These are phyloP conservation scores for Ranitomeya imitator DNA, from an alignment of 2,113 vertebrate species.

Conservation along the genomic window DNA sequence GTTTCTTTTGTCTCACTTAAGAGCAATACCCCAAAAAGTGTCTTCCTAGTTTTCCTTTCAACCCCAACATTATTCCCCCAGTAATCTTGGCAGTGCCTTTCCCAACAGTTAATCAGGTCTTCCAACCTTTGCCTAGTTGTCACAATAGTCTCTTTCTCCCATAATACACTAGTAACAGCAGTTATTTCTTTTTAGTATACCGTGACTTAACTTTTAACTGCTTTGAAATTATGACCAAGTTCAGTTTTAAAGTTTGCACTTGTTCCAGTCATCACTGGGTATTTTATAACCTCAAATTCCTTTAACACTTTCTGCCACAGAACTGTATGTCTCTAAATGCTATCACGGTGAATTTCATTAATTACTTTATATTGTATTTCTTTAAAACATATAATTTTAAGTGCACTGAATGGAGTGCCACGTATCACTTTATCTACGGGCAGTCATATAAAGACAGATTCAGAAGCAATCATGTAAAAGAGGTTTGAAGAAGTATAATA, in stretches of 20 bases:
- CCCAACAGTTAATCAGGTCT: no score
- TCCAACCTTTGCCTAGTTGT: no score
- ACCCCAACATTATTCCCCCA: no score
- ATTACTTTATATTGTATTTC: background rate
- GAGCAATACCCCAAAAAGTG: no score
- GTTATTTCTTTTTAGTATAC: no score
- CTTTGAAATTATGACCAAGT: no score
- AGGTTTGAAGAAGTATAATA: background rate
- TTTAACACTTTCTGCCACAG: background rate
- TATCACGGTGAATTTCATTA: background rate
- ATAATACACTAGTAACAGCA: no score
- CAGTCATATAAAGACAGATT: background rate
- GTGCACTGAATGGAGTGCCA: background rate
- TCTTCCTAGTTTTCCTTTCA: no score
- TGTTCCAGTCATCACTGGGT: background rate
- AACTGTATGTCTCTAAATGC: background rate
- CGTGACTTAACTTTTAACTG: no score
- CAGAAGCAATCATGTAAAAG: constrained; percentile 4
- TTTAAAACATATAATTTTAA: constrained; percentile 8
- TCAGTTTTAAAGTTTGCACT: background rate
- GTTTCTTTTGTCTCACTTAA: no score
- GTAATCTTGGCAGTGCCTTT: no score
- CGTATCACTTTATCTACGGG: background rate
- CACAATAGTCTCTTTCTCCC: no score
- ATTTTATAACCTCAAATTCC: background rate